These are phyloP conservation scores for Drosophila burlai DNA, from an alignment of 1,140 invertebrate genomes.

Conservation along the genomic window DNA sequence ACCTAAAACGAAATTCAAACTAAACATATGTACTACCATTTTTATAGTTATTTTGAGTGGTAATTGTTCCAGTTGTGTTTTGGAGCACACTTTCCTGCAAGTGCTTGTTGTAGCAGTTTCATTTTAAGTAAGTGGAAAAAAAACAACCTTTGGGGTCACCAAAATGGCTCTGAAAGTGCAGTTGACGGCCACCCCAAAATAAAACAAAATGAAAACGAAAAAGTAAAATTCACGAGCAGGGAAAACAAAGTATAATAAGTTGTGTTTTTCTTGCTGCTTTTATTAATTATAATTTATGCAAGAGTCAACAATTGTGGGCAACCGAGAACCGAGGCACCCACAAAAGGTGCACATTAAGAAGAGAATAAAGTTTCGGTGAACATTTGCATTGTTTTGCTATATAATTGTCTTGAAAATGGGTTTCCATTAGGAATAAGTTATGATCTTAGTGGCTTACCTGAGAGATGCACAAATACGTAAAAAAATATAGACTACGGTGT, in stretches of 20 bases:
- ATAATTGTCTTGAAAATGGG: constrained; percentile 31
- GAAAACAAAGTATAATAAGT: constrained; percentile 48
- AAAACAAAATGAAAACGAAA: background rate
- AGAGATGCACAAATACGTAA: background rate
- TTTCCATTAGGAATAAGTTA: constrained; percentile 18
- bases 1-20: background rate
- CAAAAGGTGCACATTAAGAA: constrained; percentile 22
- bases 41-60: background rate
- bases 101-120: background rate
- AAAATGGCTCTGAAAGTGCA: constrained; percentile 5
- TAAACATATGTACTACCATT: background rate
- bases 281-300: constrained; percentile 71
- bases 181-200: constrained; percentile 10
- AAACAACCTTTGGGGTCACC: background rate
- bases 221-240: constrained; percentile 1
- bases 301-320: constrained; percentile 55
- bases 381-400: constrained; percentile 32
- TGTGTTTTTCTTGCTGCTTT: constrained; percentile 51
- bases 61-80: constrained; percentile 18
- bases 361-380: constrained; percentile 18
- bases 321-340: constrained; percentile 1
- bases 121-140: constrained; percentile 5
- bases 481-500: background rate
- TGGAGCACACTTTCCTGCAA: constrained; percentile 12
- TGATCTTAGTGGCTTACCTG: background rate